Evolutionary conservation across 2,113 vertebrate genomes (phyloP).

Genomic region (Semicossyphus pulcher): DNA sequence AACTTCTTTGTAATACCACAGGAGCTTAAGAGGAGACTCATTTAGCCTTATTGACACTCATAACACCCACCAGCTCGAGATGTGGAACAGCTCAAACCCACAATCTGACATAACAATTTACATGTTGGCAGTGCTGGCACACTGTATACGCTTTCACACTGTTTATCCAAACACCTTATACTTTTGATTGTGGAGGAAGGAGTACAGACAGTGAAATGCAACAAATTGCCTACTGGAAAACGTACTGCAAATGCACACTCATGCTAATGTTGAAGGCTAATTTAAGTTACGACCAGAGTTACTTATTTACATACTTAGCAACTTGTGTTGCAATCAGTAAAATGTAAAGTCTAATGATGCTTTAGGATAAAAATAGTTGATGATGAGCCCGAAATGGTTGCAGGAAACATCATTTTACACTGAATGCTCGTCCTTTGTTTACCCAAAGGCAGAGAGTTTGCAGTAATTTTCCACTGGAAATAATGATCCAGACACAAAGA

Average conservation of each 20-base stretch:
- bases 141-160: neutral
- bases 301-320: too few relatives aligned
- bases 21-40: conserved; percentile 31
- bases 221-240: neutral
- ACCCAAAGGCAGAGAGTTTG: neutral
- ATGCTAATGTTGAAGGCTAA: neutral
- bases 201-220: neutral
- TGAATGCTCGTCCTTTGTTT: neutral
- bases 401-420: neutral
- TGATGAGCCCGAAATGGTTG: neutral
- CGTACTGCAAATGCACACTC: neutral
- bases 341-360: too few relatives aligned
- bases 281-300: neutral
- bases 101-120: conserved; percentile 33
- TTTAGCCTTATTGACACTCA: conserved; percentile 49
- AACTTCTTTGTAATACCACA: conserved; percentile 8
- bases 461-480: neutral
- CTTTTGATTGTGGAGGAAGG: neutral
- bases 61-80: conserved; percentile 32
- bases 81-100: conserved; percentile 14
- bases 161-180: neutral
- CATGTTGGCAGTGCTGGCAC: neutral
- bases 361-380: neutral
- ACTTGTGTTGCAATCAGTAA: too few relatives aligned
- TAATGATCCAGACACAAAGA: conserved; percentile 25